phyloP scores from a whole-genome alignment of 2,888 invertebrate species.

The Ametastegia equiseti region DNA sequence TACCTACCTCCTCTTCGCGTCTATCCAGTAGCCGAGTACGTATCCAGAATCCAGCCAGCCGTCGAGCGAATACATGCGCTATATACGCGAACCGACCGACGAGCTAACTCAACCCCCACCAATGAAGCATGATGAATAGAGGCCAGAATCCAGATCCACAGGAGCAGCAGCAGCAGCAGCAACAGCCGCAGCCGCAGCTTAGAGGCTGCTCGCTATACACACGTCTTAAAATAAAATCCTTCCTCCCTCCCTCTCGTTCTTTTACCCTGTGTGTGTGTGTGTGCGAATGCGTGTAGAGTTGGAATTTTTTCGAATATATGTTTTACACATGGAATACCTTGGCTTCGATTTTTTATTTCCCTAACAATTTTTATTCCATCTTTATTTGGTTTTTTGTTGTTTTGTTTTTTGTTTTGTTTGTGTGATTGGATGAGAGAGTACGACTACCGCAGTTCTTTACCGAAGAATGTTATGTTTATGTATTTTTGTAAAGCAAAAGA shows the following conservation, averaged over 20 bases:
- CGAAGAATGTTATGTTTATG: no score
- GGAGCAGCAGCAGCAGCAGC: neutral
- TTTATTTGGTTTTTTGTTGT: neutral
- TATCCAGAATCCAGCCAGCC: neutral
- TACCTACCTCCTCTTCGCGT: neutral
- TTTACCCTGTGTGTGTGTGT: no score
- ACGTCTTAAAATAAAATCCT: constrained; percentile 12
- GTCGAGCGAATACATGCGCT: no score
- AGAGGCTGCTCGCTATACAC: neutral
- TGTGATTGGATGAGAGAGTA: no score
- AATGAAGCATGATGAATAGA: constrained; percentile 40
- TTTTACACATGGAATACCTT: no score
- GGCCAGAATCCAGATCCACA: constrained; percentile 32
- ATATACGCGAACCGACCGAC: neutral
- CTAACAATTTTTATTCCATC: neutral
- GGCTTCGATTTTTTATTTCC: neutral
- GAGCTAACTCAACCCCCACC: constrained; percentile 2
- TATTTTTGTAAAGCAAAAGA: no score
- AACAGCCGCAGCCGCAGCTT: neutral
- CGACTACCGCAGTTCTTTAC: no score
- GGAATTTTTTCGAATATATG: neutral
- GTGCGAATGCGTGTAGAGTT: no score
- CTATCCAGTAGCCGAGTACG: neutral
- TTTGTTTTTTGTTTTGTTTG: neutral
- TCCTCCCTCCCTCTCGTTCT: no score